Conservation (phyloP, 2,113 vertebrate species). For the Ahaetulla prasina region DNA sequence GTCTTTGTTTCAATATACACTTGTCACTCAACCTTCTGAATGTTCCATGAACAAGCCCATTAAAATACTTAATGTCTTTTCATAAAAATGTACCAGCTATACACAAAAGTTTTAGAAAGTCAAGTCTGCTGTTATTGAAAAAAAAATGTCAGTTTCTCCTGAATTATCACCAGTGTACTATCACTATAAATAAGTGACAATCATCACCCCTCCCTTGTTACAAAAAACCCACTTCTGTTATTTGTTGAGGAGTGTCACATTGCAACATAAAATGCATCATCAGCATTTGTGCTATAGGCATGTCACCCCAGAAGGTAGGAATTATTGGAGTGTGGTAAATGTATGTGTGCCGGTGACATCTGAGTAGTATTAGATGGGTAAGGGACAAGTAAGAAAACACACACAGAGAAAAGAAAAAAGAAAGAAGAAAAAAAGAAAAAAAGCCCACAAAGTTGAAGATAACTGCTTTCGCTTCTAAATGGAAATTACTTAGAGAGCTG, state of each 20-base stretch:
- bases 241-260: constrained; percentile 58
- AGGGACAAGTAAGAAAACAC: constrained; percentile 49
- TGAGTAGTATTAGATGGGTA: constrained; percentile 63
- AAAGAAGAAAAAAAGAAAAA: constrained; percentile 47
- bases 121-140: constrained; percentile 46
- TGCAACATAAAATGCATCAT: constrained; percentile 56
- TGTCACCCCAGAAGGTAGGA: constrained; percentile 56
- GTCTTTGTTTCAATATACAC: not conserved
- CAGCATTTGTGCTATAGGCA: constrained; percentile 45
- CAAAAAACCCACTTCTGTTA: constrained; percentile 48
- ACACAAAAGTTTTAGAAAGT: constrained; percentile 33
- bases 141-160: constrained; percentile 61
- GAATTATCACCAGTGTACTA: constrained; percentile 60
- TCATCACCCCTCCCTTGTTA: constrained; percentile 30
- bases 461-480: constrained; percentile 67
- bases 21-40: not conserved
- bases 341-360: constrained; percentile 58
- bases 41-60: not conserved
- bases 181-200: constrained; percentile 62
- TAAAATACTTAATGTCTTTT: constrained; percentile 15
- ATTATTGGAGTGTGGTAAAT: constrained; percentile 57
- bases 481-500: constrained; percentile 74
- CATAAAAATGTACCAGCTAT: constrained; percentile 24
- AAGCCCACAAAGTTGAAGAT: constrained; percentile 63
- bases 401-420: constrained; percentile 39